Conservation (phyloP, 1,140 invertebrate genomes). For the Aphelenchoides fujianensis region DNA sequence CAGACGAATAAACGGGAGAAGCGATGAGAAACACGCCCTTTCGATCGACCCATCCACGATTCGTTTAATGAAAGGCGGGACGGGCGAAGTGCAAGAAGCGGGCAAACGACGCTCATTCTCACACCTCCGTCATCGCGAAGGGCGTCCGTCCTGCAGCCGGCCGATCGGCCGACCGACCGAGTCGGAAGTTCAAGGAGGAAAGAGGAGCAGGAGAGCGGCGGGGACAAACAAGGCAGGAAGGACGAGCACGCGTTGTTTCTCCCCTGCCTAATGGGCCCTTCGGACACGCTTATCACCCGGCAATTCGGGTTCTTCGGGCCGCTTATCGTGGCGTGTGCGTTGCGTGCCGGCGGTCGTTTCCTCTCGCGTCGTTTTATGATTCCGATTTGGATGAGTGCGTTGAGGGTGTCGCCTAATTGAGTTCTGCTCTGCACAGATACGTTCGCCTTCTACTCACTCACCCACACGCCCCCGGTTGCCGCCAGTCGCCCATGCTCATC, state of each 20-base stretch:
- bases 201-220: too few species aligned
- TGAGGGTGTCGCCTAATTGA: background rate
- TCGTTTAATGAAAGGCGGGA: too few species aligned
- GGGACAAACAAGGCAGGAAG: too few species aligned
- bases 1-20: background rate
- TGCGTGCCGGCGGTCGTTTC: background rate
- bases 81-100: too few species aligned
- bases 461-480: background rate
- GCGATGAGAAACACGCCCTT: background rate
- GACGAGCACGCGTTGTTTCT: background rate
- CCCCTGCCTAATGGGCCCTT: background rate
- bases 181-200: too few species aligned
- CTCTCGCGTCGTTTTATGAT: too few species aligned
- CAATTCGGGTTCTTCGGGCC: background rate
- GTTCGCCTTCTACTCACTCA: background rate
- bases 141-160: too few species aligned
- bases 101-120: too few species aligned
- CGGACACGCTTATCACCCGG: background rate
- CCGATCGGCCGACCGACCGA: too few species aligned
- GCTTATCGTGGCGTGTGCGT: background rate
- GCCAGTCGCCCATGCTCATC: too few species aligned
- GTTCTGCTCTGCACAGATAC: background rate
- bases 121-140: too few species aligned
- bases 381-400: background rate
- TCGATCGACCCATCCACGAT: too few species aligned